Conservation (phyloP, 2,888 invertebrate genomes). For the Agapetus fuscipes region DNA sequence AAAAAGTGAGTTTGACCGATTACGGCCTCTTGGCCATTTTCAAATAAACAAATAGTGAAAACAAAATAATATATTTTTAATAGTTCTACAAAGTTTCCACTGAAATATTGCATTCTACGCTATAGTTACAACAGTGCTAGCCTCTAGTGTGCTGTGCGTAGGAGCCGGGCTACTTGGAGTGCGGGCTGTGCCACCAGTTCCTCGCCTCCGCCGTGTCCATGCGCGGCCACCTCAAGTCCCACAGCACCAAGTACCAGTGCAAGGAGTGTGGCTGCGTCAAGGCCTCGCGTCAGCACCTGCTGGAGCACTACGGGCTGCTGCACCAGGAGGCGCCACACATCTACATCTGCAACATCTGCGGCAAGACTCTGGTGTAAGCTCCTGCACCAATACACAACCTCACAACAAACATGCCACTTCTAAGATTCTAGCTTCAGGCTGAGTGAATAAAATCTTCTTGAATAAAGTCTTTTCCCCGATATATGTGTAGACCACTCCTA, state of each 20-base stretch:
- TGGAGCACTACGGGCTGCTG: constrained; percentile 34
- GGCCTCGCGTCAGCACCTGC: constrained; percentile 34
- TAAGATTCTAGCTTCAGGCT: not conserved
- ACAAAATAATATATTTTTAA: too few relatives aligned
- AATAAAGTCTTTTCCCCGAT: too few relatives aligned
- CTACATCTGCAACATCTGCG: constrained; percentile 33
- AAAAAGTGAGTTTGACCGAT: too few relatives aligned
- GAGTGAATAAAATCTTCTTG: not conserved
- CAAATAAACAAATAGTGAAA: too few relatives aligned
- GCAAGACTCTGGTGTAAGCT: constrained; percentile 34
- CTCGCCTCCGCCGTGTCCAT: constrained; percentile 35
- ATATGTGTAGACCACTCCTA: too few relatives aligned
- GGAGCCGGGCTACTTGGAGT: constrained; percentile 24
- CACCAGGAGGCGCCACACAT: constrained; percentile 29
- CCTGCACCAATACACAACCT: too few relatives aligned
- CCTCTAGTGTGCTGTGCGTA: too few relatives aligned
- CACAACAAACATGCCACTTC: constrained; percentile 14
- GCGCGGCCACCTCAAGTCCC: constrained; percentile 40
- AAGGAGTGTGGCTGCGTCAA: constrained; percentile 34
- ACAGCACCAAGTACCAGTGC: constrained; percentile 41
- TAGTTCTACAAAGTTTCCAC: too few relatives aligned
- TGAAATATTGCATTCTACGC: too few relatives aligned
- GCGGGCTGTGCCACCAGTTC: constrained; percentile 35
- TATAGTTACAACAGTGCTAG: too few relatives aligned
- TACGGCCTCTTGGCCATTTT: too few relatives aligned